phyloP scores from a whole-genome alignment of 2,797 vertebrate species.

The Fringilla coelebs region DNA sequence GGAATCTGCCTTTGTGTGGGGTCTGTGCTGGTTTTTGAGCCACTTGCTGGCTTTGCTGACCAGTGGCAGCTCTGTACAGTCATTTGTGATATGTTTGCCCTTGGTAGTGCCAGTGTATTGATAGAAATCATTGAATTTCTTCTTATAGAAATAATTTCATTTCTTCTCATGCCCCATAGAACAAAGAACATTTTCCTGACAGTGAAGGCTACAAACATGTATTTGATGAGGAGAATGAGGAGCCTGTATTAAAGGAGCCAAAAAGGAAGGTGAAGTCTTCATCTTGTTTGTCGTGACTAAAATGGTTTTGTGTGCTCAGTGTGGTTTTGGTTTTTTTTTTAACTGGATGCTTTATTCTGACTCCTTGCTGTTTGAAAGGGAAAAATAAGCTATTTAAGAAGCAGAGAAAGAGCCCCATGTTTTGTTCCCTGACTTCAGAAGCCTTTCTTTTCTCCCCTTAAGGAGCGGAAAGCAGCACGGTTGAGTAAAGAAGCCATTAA shows the following conservation, averaged over 20 bases:
- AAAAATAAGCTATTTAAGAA: neutral
- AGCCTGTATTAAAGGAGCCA: conserved; percentile 42
- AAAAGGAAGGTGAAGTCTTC: conserved; percentile 67
- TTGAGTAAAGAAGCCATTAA: conserved; percentile 92
- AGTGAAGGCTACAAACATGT: conserved; percentile 6
- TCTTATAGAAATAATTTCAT: neutral
- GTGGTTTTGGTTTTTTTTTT: neutral
- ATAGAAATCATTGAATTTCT: neutral
- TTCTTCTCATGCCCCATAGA: conserved; percentile 19
- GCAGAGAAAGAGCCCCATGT: neutral
- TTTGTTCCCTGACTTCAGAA: conserved; percentile 12
- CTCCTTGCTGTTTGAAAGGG: neutral
- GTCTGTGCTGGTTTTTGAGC: neutral
- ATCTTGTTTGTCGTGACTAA: neutral
- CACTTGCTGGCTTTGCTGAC: neutral
- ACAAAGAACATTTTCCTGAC: conserved; percentile 52
- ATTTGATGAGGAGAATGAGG: conserved; percentile 53
- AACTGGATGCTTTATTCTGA: neutral
- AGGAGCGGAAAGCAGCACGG: conserved; percentile 93
- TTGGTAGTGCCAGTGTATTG: neutral
- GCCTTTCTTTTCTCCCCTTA: conserved; percentile 27
- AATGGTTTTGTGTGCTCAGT: rapidly evolving
- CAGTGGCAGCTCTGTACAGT: neutral
- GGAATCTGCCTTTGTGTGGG: neutral
- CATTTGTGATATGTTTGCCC: neutral